These are phyloP conservation scores for Pica pica DNA, from an alignment of 2,113 vertebrate genomes.

Conservation along the genomic window DNA sequence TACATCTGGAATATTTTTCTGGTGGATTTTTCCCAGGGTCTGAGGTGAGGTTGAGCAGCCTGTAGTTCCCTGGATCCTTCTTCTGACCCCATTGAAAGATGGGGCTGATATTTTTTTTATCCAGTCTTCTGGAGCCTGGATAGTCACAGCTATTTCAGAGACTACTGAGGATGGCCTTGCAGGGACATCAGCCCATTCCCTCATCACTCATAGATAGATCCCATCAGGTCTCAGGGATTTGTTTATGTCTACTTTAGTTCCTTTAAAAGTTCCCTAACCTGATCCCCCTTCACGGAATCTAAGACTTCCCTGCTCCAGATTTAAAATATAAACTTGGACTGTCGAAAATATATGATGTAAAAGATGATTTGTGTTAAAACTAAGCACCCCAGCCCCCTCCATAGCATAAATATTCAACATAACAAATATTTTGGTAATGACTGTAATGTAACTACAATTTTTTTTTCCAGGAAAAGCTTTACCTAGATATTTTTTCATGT, in stretches of 20 bases:
- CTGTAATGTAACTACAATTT: background rate
- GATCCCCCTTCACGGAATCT: background rate
- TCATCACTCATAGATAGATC: background rate
- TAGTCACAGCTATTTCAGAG: background rate
- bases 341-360: background rate
- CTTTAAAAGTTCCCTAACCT: background rate
- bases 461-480: background rate
- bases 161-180: background rate
- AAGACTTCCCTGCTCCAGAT: background rate
- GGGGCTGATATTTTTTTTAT: background rate
- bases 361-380: background rate
- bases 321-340: background rate
- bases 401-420: background rate
- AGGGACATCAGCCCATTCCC: background rate
- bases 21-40: background rate
- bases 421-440: background rate
- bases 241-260: background rate
- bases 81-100: background rate
- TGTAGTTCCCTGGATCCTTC: background rate
- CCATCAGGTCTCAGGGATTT: background rate
- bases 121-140: background rate
- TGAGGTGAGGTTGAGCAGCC: background rate
- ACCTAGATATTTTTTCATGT: background rate
- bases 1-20: background rate
- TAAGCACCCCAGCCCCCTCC: background rate